Conservation (phyloP, 2,797 vertebrate species). For the Crenuchus spilurus region DNA sequence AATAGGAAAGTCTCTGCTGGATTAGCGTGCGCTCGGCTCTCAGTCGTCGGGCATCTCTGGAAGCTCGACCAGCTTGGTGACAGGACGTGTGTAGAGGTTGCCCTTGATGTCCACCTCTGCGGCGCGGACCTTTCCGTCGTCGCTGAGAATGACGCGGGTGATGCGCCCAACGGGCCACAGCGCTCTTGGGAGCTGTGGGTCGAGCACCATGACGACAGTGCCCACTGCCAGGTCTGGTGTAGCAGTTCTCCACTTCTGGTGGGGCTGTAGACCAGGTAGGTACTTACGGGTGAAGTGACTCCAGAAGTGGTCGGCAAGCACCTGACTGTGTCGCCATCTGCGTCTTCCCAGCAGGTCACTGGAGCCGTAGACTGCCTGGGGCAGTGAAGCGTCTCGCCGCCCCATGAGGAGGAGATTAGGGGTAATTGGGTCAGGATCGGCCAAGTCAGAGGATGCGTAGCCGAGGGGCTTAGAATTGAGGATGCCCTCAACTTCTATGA, state of each 20-base stretch:
- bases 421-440: no score
- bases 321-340: not conserved
- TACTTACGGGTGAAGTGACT: not conserved
- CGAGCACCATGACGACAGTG: not conserved
- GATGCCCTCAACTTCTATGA: no score
- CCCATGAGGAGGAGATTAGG: not conserved
- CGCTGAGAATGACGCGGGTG: not conserved
- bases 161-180: constrained; percentile 2
- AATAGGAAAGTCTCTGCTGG: not conserved
- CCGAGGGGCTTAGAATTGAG: no score
- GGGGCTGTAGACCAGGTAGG: not conserved
- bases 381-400: not conserved
- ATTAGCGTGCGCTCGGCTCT: not conserved
- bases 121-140: constrained; percentile 1
- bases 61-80: not conserved
- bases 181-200: constrained; percentile 1
- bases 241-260: not conserved
- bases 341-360: not conserved
- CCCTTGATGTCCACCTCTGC: not conserved
- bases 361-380: not conserved
- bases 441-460: no score
- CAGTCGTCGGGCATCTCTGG: not conserved
- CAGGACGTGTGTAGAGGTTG: not conserved
- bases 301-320: not conserved
- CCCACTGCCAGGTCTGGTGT: not conserved